These are phyloP conservation scores for Oplegnathus fasciatus DNA, from an alignment of 2,113 vertebrate species.

Conservation along the genomic window DNA sequence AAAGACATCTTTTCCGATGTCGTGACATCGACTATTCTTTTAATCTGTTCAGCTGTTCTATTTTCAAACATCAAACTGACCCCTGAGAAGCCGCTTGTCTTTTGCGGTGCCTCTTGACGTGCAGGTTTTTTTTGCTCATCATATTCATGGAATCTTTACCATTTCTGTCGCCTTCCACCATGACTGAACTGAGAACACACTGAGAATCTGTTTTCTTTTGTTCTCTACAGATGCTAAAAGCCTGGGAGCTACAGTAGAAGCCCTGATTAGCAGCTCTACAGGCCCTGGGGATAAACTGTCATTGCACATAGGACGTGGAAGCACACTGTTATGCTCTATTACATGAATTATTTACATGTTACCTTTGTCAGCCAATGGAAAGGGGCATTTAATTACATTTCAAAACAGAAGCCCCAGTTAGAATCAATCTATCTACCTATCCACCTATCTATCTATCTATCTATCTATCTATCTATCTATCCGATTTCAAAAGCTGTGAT, in stretches of 20 bases:
- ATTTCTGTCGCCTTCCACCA: not conserved
- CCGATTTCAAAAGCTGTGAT: constrained; percentile 1
- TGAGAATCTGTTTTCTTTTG: not conserved
- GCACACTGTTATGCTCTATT: not conserved
- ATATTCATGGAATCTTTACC: not conserved
- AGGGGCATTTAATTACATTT: not conserved
- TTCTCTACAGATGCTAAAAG: not conserved
- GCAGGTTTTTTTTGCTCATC: not conserved
- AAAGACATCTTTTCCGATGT: not conserved
- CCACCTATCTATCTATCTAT: not conserved
- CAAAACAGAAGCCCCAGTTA: not conserved
- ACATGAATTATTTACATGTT: constrained; percentile 15
- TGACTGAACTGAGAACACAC: not conserved
- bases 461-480: not conserved
- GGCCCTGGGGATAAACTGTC: not conserved
- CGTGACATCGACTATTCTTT: constrained; percentile 29
- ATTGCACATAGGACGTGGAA: not conserved
- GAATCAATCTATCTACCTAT: not conserved
- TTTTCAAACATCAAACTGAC: constrained; percentile 10
- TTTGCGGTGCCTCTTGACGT: not conserved
- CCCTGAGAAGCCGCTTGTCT: not conserved
- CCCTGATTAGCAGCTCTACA: constrained; percentile 7
- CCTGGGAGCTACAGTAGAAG: not conserved
- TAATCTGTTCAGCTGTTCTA: constrained; percentile 29
- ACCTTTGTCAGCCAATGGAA: not conserved